Evolutionary conservation across 2,888 invertebrate species (phyloP), one percentile per base, ranked within the genome.

Genomic region (Amphipyra berbera): DNA sequence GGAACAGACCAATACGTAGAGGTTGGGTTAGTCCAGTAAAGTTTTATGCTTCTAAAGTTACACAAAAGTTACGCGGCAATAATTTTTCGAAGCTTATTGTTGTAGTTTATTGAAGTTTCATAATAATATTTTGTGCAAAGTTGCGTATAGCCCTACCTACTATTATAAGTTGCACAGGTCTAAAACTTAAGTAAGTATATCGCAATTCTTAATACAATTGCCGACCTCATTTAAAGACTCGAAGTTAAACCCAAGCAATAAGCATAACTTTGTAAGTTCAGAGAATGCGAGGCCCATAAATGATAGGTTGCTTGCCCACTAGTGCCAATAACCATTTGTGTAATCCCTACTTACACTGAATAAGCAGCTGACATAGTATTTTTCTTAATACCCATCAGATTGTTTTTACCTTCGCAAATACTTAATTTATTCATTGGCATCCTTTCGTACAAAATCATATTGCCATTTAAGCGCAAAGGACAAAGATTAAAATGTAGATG

Each of bases 381-480:
- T 60, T 60, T 62, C 52, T 54, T 53, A 49, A 53, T 40, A 57
- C 47, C 8, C 60, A 53, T 66, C 57, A 79, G 41, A 79, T 71
- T 79, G 60, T 76, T 72, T 70, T 72, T 62, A 44, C 21, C 49
- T 53, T 60, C 54, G 54, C 46, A 66, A 57, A 63, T 56, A 54
- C 57, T 46, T 77, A 73, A 77, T 79, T 79, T 79, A 77, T 77
- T 79, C 78, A 77, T 76, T 68, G 74, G 44, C 53, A 65, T 66
- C 66, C 57, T 60, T 67, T 53, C 52, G 44, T 73, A 62, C 40
- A 30, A 60, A 77, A 64, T 69, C 61, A 64, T 61, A 79, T 52
- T 66, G 62, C 60, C 65, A 66, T 76, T 72, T 68, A 66, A 57
- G 59, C 45, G 35, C 49, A 48, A 53, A 68, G 60, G 60, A 64